Evolutionary conservation across 2,888 invertebrate genomes (phyloP).

Genomic region (Nomada fucata): DNA sequence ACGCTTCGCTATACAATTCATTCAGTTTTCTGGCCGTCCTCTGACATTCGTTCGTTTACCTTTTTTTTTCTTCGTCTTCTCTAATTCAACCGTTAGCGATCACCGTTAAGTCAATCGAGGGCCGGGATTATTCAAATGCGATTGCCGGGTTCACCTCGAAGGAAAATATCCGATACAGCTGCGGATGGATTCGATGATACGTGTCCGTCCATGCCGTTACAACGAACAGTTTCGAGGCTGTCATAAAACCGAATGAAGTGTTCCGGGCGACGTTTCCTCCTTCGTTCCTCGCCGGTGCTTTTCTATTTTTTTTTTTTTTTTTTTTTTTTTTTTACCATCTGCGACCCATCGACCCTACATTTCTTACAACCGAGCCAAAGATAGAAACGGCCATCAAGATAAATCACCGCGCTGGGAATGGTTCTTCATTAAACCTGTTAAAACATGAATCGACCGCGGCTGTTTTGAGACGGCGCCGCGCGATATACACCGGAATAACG

Average conservation of each 20-base stretch:
- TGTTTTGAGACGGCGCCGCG: no score
- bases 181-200: slow-evolving; percentile 48
- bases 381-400: slow-evolving; percentile 15
- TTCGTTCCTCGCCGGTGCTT: slow-evolving; percentile 16
- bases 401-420: slow-evolving; percentile 8
- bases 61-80: neutral
- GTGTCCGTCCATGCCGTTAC: slow-evolving; percentile 43
- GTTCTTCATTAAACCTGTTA: neutral
- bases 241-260: slow-evolving; percentile 68
- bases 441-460: no score
- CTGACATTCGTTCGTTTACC: neutral
- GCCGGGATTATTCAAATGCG: slow-evolving; percentile 40
- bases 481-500: no score
- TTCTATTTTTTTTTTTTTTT: neutral
- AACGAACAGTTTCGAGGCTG: slow-evolving; percentile 51
- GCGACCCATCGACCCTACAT: slow-evolving; percentile 3
- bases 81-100: neutral
- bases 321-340: slow-evolving; percentile 13
- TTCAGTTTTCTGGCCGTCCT: neutral
- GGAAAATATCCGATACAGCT: slow-evolving; percentile 37
- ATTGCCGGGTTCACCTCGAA: slow-evolving; percentile 55
- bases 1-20: slow-evolving; percentile 17
- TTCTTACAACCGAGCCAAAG: neutral
- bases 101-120: slow-evolving; percentile 30
- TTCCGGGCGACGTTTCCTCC: slow-evolving; percentile 54